Base-by-base conservation (phyloP, 2,888 invertebrate genomes). In the Mythimna impura region DNA sequence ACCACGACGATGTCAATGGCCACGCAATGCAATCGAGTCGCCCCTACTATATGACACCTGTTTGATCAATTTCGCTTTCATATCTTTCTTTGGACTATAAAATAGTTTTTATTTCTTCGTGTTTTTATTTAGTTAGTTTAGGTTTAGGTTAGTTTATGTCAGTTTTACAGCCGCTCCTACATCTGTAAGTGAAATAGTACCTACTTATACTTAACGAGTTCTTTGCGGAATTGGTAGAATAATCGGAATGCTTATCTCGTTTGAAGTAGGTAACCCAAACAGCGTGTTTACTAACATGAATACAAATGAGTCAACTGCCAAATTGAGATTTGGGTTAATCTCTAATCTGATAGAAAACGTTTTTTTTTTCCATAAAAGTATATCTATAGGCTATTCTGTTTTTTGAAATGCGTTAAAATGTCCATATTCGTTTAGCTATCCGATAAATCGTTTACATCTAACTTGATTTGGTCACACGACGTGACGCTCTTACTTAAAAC, bases 1-100 rank as follows among this genome's bases (percentile, higher is more conserved):
- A 82, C 78, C 78, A 71, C 71, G 60, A 52, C 47, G 73, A 84
- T 82, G 85, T 85, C 87, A 87, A 83, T 80, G 83, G 74, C 86
- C 86, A 79, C 40, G 66, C 66, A 76, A 61, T 76, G 54, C 76
- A 71, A 71, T 76, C 73, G 67, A 65, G 72, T 66, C 54, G 74
- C 76, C 77, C 71, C 77, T 82, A 83, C 77, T 71, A 73, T 72
- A 67, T 69, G 60, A 71, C 57, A 68, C 60, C 64, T 62, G 66
- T 55, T 70, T 72, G 25, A 76, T 70, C 66, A 66, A 64, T 71
- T 72, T 79, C 40, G 65, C 78, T 71, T 81, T 80, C 68, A 55
- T 81, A 52, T 71, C 30, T 72, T 64, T 68, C 61, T 71, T 68
- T 63, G 9, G n/a, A 10, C 8, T 71, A 63, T 67, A 43, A 66